A percentile compares a stretch with the other conserved stretches of the same genome.
These are phyloP conservation scores for Hybos culiciformis DNA, from an alignment of 2,888 invertebrate species.

Conservation along the genomic window DNA sequence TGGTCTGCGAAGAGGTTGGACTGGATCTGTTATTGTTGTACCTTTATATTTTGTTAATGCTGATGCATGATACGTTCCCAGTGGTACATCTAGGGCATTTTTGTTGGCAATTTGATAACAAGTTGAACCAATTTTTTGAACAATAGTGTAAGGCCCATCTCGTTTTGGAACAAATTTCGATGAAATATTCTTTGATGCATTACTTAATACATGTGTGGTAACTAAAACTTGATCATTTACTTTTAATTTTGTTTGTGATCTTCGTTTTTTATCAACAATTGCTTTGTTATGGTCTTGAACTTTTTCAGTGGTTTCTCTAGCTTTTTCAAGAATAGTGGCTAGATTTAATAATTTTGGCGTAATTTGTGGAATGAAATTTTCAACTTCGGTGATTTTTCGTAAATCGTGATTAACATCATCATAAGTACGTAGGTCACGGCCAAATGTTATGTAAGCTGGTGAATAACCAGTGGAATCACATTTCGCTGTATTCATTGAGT, in stretches of 20 bases:
- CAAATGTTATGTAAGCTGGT: conserved; percentile 24
- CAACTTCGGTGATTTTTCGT: conserved; percentile 14
- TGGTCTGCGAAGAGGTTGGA: no score
- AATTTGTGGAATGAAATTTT: conserved; percentile 12
- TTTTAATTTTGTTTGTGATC: neutral
- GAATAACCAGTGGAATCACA: conserved; percentile 20
- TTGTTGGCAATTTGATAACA: no score
- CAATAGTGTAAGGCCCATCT: no score
- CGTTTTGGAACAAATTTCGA: no score
- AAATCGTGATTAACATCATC: conserved; percentile 20
- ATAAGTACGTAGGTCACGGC: conserved; percentile 21
- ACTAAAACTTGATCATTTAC: no score
- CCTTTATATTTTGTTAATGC: no score
- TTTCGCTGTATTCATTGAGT: conserved; percentile 25
- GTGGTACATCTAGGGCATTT: no score
- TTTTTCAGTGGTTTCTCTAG: neutral
- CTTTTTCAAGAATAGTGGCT: neutral
- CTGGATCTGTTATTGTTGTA: no score
- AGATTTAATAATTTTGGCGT: conserved; percentile 1
- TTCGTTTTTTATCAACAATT: neutral
- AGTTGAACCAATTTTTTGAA: no score
- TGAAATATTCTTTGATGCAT: no score
- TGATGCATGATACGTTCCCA: no score
- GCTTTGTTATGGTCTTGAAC: conserved; percentile 1
- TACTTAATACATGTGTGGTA: no score